Conservation (phyloP, 2,888 invertebrate species). For the Luperina testacea region DNA sequence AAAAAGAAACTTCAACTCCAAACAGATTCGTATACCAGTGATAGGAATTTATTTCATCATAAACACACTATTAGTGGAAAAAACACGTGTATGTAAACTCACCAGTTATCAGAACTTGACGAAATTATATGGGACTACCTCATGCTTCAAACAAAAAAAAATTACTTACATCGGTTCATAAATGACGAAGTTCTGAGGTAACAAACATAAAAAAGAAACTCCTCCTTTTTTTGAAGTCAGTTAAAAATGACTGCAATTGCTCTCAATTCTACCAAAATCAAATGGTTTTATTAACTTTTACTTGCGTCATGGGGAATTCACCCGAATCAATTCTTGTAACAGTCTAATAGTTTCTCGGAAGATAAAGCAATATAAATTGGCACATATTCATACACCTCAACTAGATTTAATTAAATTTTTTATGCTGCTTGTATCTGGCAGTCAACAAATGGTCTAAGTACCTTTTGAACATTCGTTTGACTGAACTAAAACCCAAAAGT, state of each 20-base stretch:
- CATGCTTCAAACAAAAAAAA: background rate
- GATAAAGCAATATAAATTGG: background rate
- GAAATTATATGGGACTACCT: background rate
- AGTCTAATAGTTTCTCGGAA: background rate
- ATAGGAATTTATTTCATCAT: background rate
- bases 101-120: background rate
- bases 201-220: background rate
- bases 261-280: conserved; percentile 3
- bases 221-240: background rate
- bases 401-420: background rate
- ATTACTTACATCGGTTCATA: background rate
- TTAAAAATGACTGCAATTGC: background rate
- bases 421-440: background rate
- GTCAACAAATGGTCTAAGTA: background rate
- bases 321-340: background rate
- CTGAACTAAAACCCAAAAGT: background rate
- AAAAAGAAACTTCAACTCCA: background rate
- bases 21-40: background rate
- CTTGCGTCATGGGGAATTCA: conserved; percentile 6
- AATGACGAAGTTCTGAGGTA: background rate
- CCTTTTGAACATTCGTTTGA: background rate
- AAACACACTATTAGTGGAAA: background rate
- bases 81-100: background rate
- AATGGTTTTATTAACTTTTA: background rate
- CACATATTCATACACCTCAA: background rate